Evolutionary conservation across 2,797 vertebrate species (phyloP).

Genomic region (Buphagus erythrorhynchus): DNA sequence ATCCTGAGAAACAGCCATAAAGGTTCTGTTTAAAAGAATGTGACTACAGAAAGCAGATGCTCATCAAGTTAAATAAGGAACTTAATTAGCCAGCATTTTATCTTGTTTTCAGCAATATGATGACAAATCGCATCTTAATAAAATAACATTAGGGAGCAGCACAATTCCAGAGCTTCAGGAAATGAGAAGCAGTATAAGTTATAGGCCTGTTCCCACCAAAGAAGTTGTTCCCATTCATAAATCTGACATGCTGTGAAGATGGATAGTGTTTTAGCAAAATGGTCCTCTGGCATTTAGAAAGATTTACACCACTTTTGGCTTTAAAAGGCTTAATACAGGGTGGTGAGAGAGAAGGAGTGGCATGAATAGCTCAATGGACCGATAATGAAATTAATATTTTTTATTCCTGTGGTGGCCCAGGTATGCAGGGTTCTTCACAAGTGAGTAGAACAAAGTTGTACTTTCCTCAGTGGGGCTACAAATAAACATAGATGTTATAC

Average conservation of each 20-base stretch:
- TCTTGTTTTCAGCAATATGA: conserved; percentile 65
- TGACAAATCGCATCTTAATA: conserved; percentile 60
- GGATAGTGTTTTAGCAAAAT: conserved; percentile 36
- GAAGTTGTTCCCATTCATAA: conserved; percentile 48
- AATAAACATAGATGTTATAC: neutral
- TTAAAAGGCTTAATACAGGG: conserved; percentile 5
- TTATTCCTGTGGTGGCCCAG: neutral
- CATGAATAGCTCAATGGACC: neutral
- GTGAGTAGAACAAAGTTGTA: neutral
- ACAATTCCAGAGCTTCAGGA: conserved; percentile 43
- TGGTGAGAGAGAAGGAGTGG: neutral
- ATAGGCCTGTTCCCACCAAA: conserved; percentile 22
- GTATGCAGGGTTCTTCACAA: neutral
- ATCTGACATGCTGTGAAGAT: conserved; percentile 41
- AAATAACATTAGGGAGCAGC: conserved; percentile 58
- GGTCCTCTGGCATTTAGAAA: conserved; percentile 17
- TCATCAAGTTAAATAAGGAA: conserved; percentile 67
- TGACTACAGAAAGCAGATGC: conserved; percentile 58
- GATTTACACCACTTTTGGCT: conserved; percentile 14
- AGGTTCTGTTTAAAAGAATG: conserved; percentile 31
- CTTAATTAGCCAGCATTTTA: conserved; percentile 63
- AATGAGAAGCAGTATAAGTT: conserved; percentile 47
- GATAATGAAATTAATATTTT: neutral
- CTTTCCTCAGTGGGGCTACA: neutral
- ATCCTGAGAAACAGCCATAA: neutral